Evolutionary conservation across 1,140 invertebrate species (phyloP).

Genomic region (Trichogramma pretiosum): DNA sequence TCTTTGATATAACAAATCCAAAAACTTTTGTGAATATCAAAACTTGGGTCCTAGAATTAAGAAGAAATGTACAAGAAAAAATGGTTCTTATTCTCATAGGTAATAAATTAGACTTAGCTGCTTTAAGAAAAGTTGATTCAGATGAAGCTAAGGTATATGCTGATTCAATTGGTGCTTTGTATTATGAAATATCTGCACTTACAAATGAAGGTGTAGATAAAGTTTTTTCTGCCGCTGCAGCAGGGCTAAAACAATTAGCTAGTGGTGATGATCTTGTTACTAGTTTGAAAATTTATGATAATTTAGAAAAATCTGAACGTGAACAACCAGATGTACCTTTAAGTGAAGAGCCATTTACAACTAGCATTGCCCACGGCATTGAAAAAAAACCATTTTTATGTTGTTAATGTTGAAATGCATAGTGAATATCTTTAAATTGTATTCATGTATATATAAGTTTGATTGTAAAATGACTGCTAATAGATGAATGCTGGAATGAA

Average conservation of each 20-base stretch:
- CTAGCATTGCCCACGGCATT: slow-evolving; percentile 53
- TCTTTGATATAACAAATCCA: slow-evolving; percentile 76
- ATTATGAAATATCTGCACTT: slow-evolving; percentile 75
- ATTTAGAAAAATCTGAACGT: slow-evolving; percentile 33
- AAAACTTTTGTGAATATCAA: slow-evolving; percentile 66
- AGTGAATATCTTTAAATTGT: background rate
- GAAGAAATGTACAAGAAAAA: slow-evolving; percentile 63
- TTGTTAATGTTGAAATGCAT: slow-evolving; percentile 36
- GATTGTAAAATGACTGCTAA: background rate
- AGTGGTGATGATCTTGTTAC: slow-evolving; percentile 22
- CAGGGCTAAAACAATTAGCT: slow-evolving; percentile 46
- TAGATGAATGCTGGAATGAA: too few relatives aligned
- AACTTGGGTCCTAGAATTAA: slow-evolving; percentile 71
- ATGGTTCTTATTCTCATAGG: slow-evolving; percentile 74
- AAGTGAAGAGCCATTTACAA: slow-evolving; percentile 29
- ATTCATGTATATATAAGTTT: too few relatives aligned
- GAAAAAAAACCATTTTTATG: slow-evolving; percentile 49
- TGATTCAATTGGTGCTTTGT: slow-evolving; percentile 69
- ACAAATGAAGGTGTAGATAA: slow-evolving; percentile 65
- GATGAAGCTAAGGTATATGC: slow-evolving; percentile 71
- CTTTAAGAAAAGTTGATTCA: slow-evolving; percentile 53
- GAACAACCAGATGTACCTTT: slow-evolving; percentile 35
- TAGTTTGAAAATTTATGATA: slow-evolving; percentile 47
- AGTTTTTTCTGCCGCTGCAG: slow-evolving; percentile 57
- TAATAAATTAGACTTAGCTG: slow-evolving; percentile 71